These are phyloP conservation scores for Cantharis lateralis DNA, from an alignment of 2,888 invertebrate genomes.

Conservation along the genomic window DNA sequence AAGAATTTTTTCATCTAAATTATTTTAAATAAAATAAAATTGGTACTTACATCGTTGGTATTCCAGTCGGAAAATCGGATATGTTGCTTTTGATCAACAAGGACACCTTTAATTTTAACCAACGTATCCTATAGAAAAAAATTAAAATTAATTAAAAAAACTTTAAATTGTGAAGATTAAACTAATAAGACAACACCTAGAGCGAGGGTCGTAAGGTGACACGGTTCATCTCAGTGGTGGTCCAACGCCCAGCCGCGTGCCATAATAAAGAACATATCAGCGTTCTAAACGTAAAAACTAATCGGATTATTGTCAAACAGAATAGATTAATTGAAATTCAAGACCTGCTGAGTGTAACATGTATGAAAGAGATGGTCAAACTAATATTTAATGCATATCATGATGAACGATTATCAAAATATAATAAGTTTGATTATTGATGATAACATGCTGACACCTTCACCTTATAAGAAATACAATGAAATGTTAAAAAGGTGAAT, in stretches of 20 bases:
- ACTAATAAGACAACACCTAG: slow-evolving; percentile 47
- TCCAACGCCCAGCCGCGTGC: slow-evolving; percentile 43
- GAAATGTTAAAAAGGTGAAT: slow-evolving; percentile 18
- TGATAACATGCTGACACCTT: slow-evolving; percentile 33
- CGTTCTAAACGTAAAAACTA: slow-evolving; percentile 25
- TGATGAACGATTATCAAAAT: slow-evolving; percentile 6
- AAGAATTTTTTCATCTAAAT: no score
- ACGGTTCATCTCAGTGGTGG: slow-evolving; percentile 41
- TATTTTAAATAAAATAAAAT: neutral
- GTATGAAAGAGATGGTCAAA: slow-evolving; percentile 9
- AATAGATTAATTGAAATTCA: slow-evolving; percentile 30
- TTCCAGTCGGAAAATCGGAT: slow-evolving; percentile 94
- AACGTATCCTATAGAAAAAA: slow-evolving; percentile 79
- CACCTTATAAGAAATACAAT: slow-evolving; percentile 21
- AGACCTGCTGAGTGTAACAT: slow-evolving; percentile 13
- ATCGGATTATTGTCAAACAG: slow-evolving; percentile 33
- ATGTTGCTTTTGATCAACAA: slow-evolving; percentile 90
- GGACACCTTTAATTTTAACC: slow-evolving; percentile 78
- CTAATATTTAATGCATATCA: slow-evolving; percentile 10
- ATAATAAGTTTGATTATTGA: slow-evolving; percentile 16
- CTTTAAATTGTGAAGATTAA: slow-evolving; percentile 5
- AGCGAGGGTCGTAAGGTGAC: slow-evolving; percentile 33
- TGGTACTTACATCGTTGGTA: slow-evolving; percentile 80
- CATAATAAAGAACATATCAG: slow-evolving; percentile 19
- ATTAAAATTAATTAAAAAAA: neutral